Evolutionary conservation across 2,888 invertebrate genomes (phyloP), one percentile per base, ranked within the genome.

Genomic region (Pheosia tremula): DNA sequence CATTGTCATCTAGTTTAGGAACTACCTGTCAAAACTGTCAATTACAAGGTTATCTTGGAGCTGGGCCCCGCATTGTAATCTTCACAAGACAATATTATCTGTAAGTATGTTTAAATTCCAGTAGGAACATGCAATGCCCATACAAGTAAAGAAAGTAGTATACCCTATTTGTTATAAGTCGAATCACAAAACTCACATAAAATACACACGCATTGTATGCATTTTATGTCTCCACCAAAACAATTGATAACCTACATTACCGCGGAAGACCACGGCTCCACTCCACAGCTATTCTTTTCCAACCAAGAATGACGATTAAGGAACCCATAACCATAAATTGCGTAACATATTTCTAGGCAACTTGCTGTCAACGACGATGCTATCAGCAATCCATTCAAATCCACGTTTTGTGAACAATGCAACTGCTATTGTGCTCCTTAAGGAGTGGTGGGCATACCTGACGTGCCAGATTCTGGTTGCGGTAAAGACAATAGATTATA

Each of bases 301-400:
- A 39, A 55, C 9, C n/a, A n/a, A n/a, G 52, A 13, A 41, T 38
- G 37, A 53, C 45, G 55, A 43, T 54, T 54, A 50, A 64, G 57
- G 61, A 50, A 56, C 55, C 63, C 57, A 72, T 68, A 71, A 68
- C 72, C 72, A 71, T 74, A 74, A 76, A 71, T 72, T 66, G 71
- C 63, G 66, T 61, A 67, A 69, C 60, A 62, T 37, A 63, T 66
- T 71, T 65, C 64, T 64, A 68, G 66, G 64, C 61, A 75, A 65
- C 61, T 72, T 62, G 75, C 80, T 77, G 85, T 81, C 86, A 82
- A 74, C 72, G 57, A 76, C 81, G 88, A 89, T 89, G 77, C 75
- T 83, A 89, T 90, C 89, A 73, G 67, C 76, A 80, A 82, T 81
- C 78, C 72, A 81, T 87, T 86, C 81, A 83, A 85, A 86, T 85